These are phyloP conservation scores for Epizoanthus fatuus DNA, from an alignment of 92 coral and sea anemone genomes.

Conservation along the genomic window DNA sequence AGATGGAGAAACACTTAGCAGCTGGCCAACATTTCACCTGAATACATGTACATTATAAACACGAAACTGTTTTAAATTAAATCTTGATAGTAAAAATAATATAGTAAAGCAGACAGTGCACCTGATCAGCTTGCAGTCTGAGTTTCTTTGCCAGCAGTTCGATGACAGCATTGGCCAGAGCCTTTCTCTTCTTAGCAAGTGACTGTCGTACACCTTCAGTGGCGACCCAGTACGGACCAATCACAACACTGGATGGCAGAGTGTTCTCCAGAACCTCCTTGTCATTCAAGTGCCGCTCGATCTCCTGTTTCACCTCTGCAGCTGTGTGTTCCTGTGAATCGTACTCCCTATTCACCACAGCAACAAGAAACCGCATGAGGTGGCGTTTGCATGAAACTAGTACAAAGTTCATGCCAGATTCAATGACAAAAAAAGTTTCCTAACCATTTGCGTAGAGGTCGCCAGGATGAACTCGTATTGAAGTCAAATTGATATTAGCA, in stretches of 20 bases:
- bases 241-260: slow-evolving; percentile 91
- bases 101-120: slow-evolving; percentile 1
- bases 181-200: slow-evolving; percentile 94
- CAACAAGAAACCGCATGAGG: background rate
- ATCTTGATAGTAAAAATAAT: background rate
- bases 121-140: slow-evolving; percentile 97
- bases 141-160: slow-evolving; percentile 98
- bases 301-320: slow-evolving; percentile 99
- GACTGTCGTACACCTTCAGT: slow-evolving; percentile 93
- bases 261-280: slow-evolving; percentile 91
- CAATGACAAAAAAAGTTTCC: too few relatives aligned
- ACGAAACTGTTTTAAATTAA: background rate
- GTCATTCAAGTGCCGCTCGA: slow-evolving; percentile 91
- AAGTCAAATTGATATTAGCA: too few relatives aligned
- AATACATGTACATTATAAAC: background rate
- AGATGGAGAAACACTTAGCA: too few relatives aligned
- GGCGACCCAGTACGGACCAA: slow-evolving; percentile 92
- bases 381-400: too few relatives aligned
- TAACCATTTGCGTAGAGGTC: too few relatives aligned
- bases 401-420: too few relatives aligned
- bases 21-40: background rate
- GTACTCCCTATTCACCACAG: slow-evolving; percentile 72
- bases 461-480: too few relatives aligned
- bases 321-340: slow-evolving; percentile 97
- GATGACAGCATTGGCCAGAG: slow-evolving; percentile 95